Base-by-base conservation (phyloP, 2,797 vertebrate genomes). In the Hydrophis major region DNA sequence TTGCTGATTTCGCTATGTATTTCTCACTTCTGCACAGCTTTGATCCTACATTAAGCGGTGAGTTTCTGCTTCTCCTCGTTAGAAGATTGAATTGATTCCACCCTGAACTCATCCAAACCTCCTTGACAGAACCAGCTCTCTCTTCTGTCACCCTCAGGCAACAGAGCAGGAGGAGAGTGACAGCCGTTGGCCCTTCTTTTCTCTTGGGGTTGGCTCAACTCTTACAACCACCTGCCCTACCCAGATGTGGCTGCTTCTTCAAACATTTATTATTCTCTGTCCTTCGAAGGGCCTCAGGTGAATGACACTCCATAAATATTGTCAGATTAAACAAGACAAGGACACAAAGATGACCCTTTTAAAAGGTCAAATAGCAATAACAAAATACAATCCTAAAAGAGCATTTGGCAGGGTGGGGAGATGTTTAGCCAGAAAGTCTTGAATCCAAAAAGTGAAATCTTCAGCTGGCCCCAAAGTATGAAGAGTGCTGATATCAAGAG, bases 401-500 rank as follows among this genome's bases (percentile, higher is more conserved):
- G 1, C 6, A 32, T 18, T 69, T 32, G 14, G 66, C 1, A 0
- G 1, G 42, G 1, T 14, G 0, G 32, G 1, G 37, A 0, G 55
- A 12, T 12, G 4, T 13, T 74, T 20, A 22, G 20, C 37, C 37
- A 22, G 20, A 47, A 83, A 22, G 37, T 22, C 37, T 37, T 83
- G 74, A 83, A 42, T 47, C 37, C 37, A 12, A 83, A 83, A 42
- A 83, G 20, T 22, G 8, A 83, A 47, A 25, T 83, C 37, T 47
- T 47, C 37, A 83, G 20, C 8, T 47, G 37, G 20, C 20, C 37
- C 37, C 10, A 11, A 83, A 47, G 12, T 20, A 47, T 20, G 25
- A 83, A 83, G 37, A 25, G 7, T 11, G 37, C 12, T 22, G 37
- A 42, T 18, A 47, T 83, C 74, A 22, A 42, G n/a, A 69, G n/a